Evolutionary conservation across 2,113 vertebrate genomes (phyloP).

Genomic region (Mustelus asterias): DNA sequence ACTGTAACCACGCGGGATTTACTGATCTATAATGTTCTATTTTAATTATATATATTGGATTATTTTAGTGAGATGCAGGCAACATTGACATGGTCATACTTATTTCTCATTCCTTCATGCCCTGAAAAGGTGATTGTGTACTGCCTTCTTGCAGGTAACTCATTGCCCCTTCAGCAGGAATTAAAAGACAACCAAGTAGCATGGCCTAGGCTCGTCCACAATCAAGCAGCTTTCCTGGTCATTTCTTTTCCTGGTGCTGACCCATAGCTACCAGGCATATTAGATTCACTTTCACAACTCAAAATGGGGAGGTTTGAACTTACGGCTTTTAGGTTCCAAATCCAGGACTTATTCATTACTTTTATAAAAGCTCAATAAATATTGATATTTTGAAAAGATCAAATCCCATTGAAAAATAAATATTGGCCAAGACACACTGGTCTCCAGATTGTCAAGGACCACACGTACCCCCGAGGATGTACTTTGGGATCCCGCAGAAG

Average conservation of each 20-base stretch:
- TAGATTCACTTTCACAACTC: background rate
- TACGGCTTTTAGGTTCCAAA: background rate
- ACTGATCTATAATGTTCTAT: too few species aligned
- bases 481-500: too few species aligned
- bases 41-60: background rate
- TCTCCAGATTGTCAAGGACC: too few species aligned
- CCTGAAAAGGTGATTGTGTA: background rate
- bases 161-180: background rate
- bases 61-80: background rate
- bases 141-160: background rate
- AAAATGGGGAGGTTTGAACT: background rate
- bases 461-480: too few species aligned
- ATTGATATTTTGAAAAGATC: background rate
- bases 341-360: background rate
- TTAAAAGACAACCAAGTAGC: background rate
- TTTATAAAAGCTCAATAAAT: background rate
- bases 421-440: too few species aligned
- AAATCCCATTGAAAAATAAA: background rate
- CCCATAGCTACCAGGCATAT: background rate
- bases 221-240: background rate
- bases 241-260: background rate
- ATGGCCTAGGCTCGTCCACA: background rate
- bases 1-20: background rate
- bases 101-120: background rate
- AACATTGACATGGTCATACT: background rate